Base-by-base conservation (phyloP, 2,888 invertebrate genomes). In the Lordiphosa andalusiaca region DNA sequence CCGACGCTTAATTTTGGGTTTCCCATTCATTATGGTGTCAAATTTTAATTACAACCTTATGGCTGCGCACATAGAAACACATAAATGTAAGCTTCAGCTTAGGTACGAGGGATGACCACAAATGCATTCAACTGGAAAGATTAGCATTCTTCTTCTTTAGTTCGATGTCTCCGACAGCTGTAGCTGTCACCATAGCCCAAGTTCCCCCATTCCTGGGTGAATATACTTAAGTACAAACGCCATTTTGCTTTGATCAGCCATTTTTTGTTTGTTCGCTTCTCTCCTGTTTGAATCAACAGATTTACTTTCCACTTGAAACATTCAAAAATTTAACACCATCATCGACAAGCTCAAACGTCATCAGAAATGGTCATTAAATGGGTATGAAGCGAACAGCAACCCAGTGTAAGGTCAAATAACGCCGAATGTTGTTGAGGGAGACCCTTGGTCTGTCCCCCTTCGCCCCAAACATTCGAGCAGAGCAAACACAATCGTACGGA, bases 1-100 rank as follows among this genome's bases (percentile, higher is more conserved):
- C 83, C 51, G 76, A 36, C 44, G 16, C 19, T 44, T 16, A 46
- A 61, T 47, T 63, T 63, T 13, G 49, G 56, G 49, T 37, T 30
- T 36, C 53, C 52, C 80, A 71, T 65, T 65, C 61, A 69, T 73
- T 83, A 66, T 46, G 46, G 62, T 77, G 70, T 63, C 83, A 66
- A 54, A 72, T 72, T 60, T 61, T 72, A 75, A 82, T 77, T 75
- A 69, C 60, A 72, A 55, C 72, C 56, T 68, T 19, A 53, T 35
- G 52, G 47, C n/a, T n/a, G n/a, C 46, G 48, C 46, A 37, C 36
- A 37, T 16, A 16, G 16, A 16, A 16, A 16, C 37, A 25, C 53
- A 54, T 33, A 21, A 9, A 25, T 16, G 35, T 35, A 19, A 16
- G 6, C 33, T 33, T 46, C 30, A 37, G 36, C 48, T 40, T 10